Conservation (phyloP, 2,113 vertebrate species). For the Platichthys flesus region DNA sequence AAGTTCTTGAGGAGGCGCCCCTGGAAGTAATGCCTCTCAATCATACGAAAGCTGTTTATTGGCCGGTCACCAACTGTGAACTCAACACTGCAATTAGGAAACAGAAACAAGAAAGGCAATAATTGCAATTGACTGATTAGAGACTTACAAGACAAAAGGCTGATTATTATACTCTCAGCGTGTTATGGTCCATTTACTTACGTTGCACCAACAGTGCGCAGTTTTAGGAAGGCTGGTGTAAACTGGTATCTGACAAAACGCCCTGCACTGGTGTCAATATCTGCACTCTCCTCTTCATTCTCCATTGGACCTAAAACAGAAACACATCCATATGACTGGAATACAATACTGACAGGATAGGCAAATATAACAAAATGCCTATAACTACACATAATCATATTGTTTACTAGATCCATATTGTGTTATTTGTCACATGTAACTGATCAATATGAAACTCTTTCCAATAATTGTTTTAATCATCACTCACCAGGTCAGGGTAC, state of each 20-base stretch:
- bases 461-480: background rate
- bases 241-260: slow-evolving; percentile 99
- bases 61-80: slow-evolving; percentile 96
- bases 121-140: background rate
- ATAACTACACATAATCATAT: background rate
- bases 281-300: slow-evolving; percentile 86
- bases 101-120: background rate
- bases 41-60: slow-evolving; percentile 97
- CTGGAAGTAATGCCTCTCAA: slow-evolving; percentile 97
- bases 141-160: background rate
- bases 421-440: background rate
- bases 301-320: slow-evolving; percentile 83
- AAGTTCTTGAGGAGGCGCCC: slow-evolving; percentile 97
- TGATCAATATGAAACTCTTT: background rate
- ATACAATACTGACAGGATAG: background rate
- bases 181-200: slow-evolving; percentile 78
- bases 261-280: slow-evolving; percentile 88
- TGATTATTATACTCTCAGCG: background rate
- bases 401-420: background rate
- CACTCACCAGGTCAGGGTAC: background rate
- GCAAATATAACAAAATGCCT: background rate
- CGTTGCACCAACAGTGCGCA: slow-evolving; percentile 96
- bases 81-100: slow-evolving; percentile 87
- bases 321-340: background rate
- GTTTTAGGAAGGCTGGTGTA: slow-evolving; percentile 94